Evolutionary conservation across 2,113 vertebrate genomes (phyloP).

Genomic region (Brachypodius melanocephalos): DNA sequence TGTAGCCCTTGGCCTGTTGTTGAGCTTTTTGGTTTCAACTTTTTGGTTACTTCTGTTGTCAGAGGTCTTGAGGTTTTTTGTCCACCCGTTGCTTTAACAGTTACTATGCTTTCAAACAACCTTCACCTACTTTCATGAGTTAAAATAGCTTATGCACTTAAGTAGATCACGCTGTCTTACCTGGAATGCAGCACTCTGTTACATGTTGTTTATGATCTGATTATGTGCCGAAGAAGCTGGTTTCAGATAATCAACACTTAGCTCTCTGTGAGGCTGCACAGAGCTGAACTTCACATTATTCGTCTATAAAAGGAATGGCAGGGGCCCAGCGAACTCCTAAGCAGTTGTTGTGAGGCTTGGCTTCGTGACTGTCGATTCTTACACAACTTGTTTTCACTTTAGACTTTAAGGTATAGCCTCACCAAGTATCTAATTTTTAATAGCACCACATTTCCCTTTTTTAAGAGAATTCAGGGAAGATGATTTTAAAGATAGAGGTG

Average conservation of each 20-base stretch:
- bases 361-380: background rate
- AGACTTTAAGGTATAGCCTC: background rate
- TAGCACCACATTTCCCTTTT: background rate
- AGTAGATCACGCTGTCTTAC: conserved; percentile 6
- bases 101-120: background rate
- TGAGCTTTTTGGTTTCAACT: background rate
- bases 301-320: conserved; percentile 74
- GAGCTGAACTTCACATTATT: conserved; percentile 44
- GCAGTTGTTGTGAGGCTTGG: conserved; percentile 62
- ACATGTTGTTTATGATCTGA: conserved; percentile 8
- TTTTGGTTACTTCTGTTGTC: background rate
- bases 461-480: background rate
- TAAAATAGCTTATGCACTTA: conserved; percentile 8
- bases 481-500: background rate
- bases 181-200: background rate
- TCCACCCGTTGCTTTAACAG: background rate
- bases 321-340: conserved; percentile 49
- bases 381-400: conserved; percentile 60
- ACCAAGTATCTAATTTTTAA: background rate
- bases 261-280: background rate
- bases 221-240: background rate
- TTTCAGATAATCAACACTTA: conserved; percentile 39
- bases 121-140: conserved; percentile 40
- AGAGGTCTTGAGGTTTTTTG: background rate
- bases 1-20: background rate